Evolutionary conservation across 1,140 invertebrate genomes (phyloP).

Genomic region (Anthonomus grandis): DNA sequence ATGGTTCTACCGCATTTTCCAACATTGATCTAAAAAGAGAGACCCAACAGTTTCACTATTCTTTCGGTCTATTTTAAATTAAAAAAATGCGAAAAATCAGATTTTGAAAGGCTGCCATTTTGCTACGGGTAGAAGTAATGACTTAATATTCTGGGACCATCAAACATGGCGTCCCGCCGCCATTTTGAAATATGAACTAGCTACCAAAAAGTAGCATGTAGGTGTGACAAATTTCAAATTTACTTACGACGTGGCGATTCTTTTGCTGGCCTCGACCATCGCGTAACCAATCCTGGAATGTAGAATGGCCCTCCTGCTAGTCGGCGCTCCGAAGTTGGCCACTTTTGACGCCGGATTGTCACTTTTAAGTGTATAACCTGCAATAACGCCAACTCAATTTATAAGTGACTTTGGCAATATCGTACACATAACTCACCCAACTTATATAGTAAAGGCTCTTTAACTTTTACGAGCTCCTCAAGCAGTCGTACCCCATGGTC

Average conservation of each 20-base stretch:
- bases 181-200: no score
- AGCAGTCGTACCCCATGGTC: slow-evolving; percentile 64
- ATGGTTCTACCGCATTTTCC: no score
- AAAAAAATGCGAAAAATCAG: no score
- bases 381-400: slow-evolving; percentile 2
- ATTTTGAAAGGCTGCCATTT: no score
- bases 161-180: no score
- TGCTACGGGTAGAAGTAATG: no score
- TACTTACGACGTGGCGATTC: slow-evolving; percentile 46
- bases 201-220: no score
- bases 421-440: slow-evolving; percentile 57
- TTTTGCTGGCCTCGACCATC: slow-evolving; percentile 59
- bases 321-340: slow-evolving; percentile 68
- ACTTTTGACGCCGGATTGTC: slow-evolving; percentile 70
- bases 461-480: slow-evolving; percentile 60
- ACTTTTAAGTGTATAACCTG: slow-evolving; percentile 61
- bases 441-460: slow-evolving; percentile 66
- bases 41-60: no score
- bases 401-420: no score
- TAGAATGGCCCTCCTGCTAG: slow-evolving; percentile 57
- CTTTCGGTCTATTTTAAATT: no score
- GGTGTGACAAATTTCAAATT: not conserved
- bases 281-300: slow-evolving; percentile 69
- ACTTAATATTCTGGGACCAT: no score
- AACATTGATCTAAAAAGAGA: no score